Percentiles rank a stretch among this genome's conserved stretches.
Evolutionary conservation across 2,797 vertebrate genomes (phyloP).

Genomic region (Hippocampus kuda): DNA sequence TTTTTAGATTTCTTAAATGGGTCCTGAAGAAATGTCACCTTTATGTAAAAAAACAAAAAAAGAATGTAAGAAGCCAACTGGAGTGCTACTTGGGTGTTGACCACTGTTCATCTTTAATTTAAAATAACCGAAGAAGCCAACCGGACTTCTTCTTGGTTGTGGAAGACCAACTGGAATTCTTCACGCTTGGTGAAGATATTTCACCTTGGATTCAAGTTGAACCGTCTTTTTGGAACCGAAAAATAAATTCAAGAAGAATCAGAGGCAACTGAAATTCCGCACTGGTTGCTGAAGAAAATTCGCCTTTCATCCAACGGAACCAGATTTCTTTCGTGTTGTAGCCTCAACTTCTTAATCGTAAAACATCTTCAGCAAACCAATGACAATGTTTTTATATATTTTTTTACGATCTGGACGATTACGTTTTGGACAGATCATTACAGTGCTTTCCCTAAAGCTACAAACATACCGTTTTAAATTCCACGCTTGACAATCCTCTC

Average conservation of each 20-base stretch:
- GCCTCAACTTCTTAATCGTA: background rate
- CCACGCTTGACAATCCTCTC: background rate
- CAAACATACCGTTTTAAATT: background rate
- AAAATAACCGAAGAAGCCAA: background rate
- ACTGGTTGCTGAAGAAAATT: background rate
- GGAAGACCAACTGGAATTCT: background rate
- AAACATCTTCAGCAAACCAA: background rate
- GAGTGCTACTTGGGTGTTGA: background rate
- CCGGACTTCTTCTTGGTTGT: too few species aligned
- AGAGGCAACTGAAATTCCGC: background rate
- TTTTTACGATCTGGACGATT: background rate
- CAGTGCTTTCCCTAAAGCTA: background rate
- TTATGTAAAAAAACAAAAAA: background rate
- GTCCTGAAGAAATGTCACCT: background rate
- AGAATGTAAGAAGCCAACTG: background rate
- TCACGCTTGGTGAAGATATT: background rate
- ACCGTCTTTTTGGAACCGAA: too few species aligned
- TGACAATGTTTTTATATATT: background rate
- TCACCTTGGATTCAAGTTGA: background rate
- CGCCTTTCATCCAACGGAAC: background rate
- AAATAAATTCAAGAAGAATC: too few species aligned
- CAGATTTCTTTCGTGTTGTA: background rate
- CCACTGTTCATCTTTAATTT: background rate
- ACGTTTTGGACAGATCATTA: background rate
- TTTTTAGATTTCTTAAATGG: background rate